These are phyloP conservation scores for Plutella xylostella DNA, from an alignment of 2,888 invertebrate genomes.

Conservation along the genomic window DNA sequence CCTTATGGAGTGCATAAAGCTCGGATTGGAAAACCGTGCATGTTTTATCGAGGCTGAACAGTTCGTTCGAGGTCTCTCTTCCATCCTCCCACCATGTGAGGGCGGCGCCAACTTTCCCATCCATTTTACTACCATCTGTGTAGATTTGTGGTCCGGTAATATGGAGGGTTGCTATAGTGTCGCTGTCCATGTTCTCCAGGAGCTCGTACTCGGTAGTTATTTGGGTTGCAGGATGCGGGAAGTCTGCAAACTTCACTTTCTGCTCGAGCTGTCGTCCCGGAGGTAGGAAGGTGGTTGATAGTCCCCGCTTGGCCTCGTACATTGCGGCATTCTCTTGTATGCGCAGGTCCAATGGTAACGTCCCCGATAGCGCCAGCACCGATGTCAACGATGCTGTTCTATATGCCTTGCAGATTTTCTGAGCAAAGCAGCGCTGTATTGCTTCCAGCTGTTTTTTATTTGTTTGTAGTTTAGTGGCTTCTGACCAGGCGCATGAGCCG, in stretches of 20 bases:
- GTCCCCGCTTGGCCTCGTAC: neutral
- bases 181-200: neutral
- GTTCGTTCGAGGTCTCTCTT: neutral
- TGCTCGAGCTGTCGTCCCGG: neutral
- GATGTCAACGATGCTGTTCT: conserved; percentile 6
- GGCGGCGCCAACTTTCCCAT: conserved; percentile 6
- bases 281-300: neutral
- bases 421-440: neutral
- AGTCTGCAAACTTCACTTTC: neutral
- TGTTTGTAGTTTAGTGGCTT: neutral
- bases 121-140: conserved; percentile 8
- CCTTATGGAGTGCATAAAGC: conserved; percentile 3
- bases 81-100: conserved; percentile 2
- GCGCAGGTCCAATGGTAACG: conserved; percentile 8
- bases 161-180: neutral
- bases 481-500: conserved; percentile 9
- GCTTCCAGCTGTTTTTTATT: neutral
- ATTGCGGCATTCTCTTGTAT: neutral
- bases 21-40: conserved; percentile 10
- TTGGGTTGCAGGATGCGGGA: neutral
- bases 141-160: neutral
- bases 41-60: neutral
- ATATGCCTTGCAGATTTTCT: conserved; percentile 4
- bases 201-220: too few relatives aligned
- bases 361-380: neutral